Percentiles rank a stretch among this genome's conserved stretches.
These are phyloP conservation scores for Holothuria glaberrima DNA, from an alignment of 35 echinoderm and acorn worm genomes.

Conservation along the genomic window DNA sequence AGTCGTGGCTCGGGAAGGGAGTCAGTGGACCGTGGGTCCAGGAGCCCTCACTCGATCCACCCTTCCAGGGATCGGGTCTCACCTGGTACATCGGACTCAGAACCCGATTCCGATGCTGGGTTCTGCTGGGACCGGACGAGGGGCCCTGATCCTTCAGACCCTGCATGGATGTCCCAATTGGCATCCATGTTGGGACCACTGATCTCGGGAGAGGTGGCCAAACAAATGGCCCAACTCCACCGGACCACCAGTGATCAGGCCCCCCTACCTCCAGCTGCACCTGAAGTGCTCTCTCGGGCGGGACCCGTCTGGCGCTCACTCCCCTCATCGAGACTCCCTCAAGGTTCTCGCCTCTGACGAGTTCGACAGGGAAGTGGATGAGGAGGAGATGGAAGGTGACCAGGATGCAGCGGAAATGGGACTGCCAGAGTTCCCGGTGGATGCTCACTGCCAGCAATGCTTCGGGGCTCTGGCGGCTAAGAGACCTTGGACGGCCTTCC, in stretches of 20 bases:
- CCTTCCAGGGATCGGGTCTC: no score
- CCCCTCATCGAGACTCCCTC: neutral
- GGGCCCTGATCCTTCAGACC: neutral
- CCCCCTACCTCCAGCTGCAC: neutral
- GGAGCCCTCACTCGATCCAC: no score
- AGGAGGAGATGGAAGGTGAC: neutral
- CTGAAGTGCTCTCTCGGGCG: neutral
- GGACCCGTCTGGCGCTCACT: neutral
- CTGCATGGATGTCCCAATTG: neutral
- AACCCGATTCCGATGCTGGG: no score
- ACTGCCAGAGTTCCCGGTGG: no score
- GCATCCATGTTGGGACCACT: neutral
- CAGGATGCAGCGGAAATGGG: neutral
- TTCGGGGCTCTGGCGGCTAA: neutral
- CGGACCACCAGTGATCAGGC: neutral
- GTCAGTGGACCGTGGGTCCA: no score
- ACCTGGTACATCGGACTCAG: no score
- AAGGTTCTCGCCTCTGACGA: neutral
- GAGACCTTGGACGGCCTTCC: neutral
- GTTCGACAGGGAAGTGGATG: neutral
- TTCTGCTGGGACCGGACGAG: neutral
- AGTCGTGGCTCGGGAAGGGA: no score
- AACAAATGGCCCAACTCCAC: conserved; percentile 16
- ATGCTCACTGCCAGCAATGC: no score
- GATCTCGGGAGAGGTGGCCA: conserved; percentile 4